Percentiles rank a stretch among this genome's conserved stretches.
Conservation (phyloP, 2,888 invertebrate species). For the Callosobruchus maculatus region DNA sequence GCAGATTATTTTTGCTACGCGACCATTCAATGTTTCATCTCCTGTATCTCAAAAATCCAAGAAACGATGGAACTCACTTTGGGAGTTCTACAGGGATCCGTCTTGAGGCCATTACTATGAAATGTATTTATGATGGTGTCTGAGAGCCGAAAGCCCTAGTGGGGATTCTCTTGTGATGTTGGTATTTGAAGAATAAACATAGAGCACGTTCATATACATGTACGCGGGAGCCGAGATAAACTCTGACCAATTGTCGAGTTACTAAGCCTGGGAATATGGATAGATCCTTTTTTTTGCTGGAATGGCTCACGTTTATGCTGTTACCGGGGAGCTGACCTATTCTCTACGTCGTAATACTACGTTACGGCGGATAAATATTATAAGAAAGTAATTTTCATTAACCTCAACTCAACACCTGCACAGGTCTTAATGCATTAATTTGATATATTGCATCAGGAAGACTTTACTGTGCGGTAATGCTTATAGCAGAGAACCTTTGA, state of each 20-base stretch:
- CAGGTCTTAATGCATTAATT: neutral
- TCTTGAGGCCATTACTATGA: too few species aligned
- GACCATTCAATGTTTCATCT: too few species aligned
- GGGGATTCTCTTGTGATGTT: too few species aligned
- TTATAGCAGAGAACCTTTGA: too few species aligned
- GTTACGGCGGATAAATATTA: neutral
- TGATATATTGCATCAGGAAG: neutral
- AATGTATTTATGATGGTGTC: too few species aligned
- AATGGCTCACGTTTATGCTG: neutral
- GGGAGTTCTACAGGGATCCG: too few species aligned
- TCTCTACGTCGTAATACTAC: neutral
- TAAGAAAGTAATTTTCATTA: neutral
- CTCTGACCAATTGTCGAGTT: neutral
- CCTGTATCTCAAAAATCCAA: too few species aligned
- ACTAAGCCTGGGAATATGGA: neutral
- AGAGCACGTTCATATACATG: slow-evolving; percentile 3
- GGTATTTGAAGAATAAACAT: slow-evolving; percentile 17
- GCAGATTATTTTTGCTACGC: too few species aligned
- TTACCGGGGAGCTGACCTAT: neutral
- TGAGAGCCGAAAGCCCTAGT: too few species aligned
- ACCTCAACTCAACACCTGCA: neutral
- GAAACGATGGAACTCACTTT: too few species aligned
- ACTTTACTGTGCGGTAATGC: too few species aligned
- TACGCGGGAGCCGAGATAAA: neutral
- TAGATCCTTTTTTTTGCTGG: neutral